phyloP scores from a whole-genome alignment of 2,888 invertebrate genomes.

The Mactromeris polynyma region DNA sequence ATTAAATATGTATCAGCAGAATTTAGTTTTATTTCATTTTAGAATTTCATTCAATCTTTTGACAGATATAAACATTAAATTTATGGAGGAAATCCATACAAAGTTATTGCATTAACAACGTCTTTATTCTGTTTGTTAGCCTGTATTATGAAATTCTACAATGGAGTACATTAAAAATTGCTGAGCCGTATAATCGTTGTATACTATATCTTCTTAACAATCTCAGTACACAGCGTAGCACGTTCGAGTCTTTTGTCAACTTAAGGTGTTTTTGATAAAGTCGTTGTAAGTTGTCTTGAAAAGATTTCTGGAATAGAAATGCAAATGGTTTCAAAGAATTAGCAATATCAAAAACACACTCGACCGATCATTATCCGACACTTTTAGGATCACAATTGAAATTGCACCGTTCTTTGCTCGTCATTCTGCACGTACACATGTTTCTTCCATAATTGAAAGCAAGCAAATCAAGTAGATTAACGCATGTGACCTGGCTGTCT shows the following conservation, averaged over 20 bases:
- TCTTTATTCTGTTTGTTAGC: conserved; percentile 7
- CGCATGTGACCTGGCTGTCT: too few species aligned
- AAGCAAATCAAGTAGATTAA: too few species aligned
- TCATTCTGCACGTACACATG: too few species aligned
- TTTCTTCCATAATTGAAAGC: too few species aligned
- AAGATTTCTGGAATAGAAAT: too few species aligned
- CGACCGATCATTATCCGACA: too few species aligned
- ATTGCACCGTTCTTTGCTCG: too few species aligned
- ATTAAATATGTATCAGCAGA: background rate
- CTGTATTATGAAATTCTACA: background rate
- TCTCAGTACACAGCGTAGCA: background rate
- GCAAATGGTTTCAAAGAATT: too few species aligned
- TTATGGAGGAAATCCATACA: background rate
- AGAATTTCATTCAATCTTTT: background rate
- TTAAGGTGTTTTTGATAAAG: background rate
- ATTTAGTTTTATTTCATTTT: background rate
- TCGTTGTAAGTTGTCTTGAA: too few species aligned
- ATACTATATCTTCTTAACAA: background rate
- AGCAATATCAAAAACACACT: too few species aligned
- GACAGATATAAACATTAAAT: background rate
- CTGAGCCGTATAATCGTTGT: background rate
- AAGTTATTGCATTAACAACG: background rate
- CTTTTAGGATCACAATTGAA: too few species aligned
- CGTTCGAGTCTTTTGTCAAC: background rate
- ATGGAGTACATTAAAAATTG: background rate